A percentile compares a stretch with the other conserved stretches of the same genome.
Evolutionary conservation across 1,140 invertebrate genomes (phyloP).

Genomic region (Ips typographus): DNA sequence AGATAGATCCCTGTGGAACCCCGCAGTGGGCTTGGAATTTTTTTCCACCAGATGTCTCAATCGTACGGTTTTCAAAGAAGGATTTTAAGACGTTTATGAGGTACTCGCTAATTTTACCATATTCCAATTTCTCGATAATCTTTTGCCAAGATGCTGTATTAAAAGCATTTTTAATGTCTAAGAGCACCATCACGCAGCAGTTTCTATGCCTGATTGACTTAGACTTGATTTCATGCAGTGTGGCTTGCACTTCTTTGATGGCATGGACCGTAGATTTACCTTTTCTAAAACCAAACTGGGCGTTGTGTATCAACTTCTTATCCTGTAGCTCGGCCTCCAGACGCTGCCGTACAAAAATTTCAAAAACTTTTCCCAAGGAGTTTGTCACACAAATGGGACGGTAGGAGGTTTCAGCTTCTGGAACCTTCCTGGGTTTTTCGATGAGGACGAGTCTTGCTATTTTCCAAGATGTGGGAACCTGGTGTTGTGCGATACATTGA

Average conservation of each 20-base stretch:
- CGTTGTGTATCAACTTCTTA: background rate
- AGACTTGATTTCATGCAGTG: background rate
- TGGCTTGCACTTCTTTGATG: too few species aligned
- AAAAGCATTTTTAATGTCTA: conserved; percentile 7
- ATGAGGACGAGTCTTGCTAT: background rate
- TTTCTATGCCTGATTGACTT: background rate
- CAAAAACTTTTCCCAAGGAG: background rate
- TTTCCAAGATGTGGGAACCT: background rate
- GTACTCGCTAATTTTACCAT: background rate
- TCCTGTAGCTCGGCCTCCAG: background rate
- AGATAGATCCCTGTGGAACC: conserved; percentile 53
- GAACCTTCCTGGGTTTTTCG: background rate
- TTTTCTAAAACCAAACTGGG: background rate
- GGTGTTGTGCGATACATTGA: background rate
- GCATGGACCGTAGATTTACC: too few species aligned
- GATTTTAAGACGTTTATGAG: background rate
- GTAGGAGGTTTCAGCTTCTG: background rate
- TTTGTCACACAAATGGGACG: background rate
- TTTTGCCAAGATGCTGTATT: conserved; percentile 23
- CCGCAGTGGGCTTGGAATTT: conserved; percentile 44
- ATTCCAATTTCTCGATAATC: conserved; percentile 9
- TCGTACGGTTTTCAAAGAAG: conserved; percentile 9
- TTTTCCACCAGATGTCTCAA: background rate
- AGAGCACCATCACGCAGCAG: conserved; percentile 2
- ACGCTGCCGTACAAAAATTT: background rate